Base-by-base conservation (phyloP, 1,140 invertebrate species). In the Ctenoplectra terminalis region DNA sequence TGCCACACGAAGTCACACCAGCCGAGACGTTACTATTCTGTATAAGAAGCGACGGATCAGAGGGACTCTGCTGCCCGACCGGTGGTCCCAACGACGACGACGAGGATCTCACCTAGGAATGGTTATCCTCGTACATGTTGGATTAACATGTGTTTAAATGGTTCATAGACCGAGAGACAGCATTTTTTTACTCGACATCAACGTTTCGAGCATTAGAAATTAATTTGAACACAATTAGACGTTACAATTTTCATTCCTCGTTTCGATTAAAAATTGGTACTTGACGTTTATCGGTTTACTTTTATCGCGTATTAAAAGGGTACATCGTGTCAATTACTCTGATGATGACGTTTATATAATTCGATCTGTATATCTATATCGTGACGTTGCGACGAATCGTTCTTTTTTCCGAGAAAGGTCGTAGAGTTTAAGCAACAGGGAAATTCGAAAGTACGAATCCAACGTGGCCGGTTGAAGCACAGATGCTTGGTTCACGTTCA, bases 21-120 rank as follows among this genome's bases (percentile, higher is more conserved):
- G 94, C 97, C 17, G 97, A 98, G 92, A 96, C 96, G 20, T 91
- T 96, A 34, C 93, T 98, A 1, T 98, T 98, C 94, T 98, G 97
- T 90, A 98, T 98, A 83, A 95, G 96, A 78, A 95, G 96, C 69
- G 97, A 98, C 84, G 97, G 97, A 7, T 95, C 95, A 20, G 97
- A 98, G 94, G 96, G 97, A 0, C 94, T 97, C 56, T 98, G 97
- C 90, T 98, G 96, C 92, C 96, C 97, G 0, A 97, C 96, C 3
- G 95, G 95, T 79, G 95, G 95, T 70, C 93, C 95, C 37, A 95
- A 94, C 76, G 96, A 96, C 64, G 95, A 95, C 71, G 96, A 93
- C 52, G 93, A 93, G 63, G 92, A 93, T 79, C 90, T 92, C 26
- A 92, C 92, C 81, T 91, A 92, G 89, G 89, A 91, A 89, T 85